phyloP scores from a whole-genome alignment of 2,888 invertebrate genomes.

The Heteromyza rotundicornis region DNA sequence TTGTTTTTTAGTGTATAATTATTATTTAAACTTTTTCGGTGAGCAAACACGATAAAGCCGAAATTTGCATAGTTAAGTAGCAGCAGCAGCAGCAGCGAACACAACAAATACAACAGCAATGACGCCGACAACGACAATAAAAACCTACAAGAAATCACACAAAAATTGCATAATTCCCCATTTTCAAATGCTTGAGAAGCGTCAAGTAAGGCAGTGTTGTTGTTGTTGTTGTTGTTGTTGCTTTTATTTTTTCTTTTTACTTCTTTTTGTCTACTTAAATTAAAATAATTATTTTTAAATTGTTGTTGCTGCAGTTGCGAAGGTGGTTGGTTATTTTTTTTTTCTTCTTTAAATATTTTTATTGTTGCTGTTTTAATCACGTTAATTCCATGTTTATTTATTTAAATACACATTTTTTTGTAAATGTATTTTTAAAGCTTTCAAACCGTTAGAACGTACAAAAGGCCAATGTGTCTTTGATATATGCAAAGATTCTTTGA shows the following conservation, averaged over 20 bases:
- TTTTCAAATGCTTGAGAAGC: background rate
- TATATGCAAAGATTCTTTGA: background rate
- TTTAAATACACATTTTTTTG: too few relatives aligned
- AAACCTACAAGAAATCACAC: background rate
- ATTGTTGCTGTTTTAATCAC: conserved; percentile 1
- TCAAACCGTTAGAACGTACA: background rate
- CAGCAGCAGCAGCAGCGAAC: background rate
- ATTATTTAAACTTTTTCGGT: conserved; percentile 1
- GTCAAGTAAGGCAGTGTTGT: too few relatives aligned
- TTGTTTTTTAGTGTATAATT: background rate
- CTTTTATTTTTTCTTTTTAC: too few relatives aligned
- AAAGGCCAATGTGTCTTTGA: conserved; percentile 2
- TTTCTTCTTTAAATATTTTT: background rate
- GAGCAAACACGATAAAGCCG: background rate
- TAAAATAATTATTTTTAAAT: background rate
- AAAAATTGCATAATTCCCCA: background rate
- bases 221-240: too few relatives aligned
- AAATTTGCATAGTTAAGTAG: background rate
- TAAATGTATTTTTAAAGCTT: background rate
- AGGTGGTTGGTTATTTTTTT: too few relatives aligned
- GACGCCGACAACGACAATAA: too few relatives aligned
- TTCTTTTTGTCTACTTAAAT: too few relatives aligned
- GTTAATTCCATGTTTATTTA: too few relatives aligned
- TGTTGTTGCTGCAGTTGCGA: background rate
- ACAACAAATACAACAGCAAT: background rate